These are phyloP conservation scores for Heliconius sara DNA, from an alignment of 2,888 invertebrate genomes.

Conservation along the genomic window DNA sequence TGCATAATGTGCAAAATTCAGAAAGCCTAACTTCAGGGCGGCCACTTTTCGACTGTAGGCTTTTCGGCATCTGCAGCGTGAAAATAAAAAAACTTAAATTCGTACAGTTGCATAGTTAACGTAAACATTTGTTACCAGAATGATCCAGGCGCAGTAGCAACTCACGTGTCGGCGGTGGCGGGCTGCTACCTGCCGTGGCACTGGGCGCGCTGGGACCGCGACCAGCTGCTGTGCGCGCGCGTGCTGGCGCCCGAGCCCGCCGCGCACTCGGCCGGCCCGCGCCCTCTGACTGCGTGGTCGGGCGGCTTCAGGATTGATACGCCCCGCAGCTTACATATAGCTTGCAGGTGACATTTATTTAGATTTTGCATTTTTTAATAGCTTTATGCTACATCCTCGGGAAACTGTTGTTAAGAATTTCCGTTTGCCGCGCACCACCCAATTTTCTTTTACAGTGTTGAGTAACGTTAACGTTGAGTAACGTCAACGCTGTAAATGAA, in stretches of 20 bases:
- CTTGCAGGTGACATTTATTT: conserved; percentile 86
- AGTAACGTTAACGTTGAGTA: too few species aligned
- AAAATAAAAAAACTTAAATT: too few species aligned
- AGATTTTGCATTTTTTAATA: background rate
- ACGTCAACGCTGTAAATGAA: too few species aligned
- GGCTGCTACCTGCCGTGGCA: conserved; percentile 97
- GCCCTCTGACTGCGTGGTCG: conserved; percentile 90
- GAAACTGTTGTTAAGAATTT: too few species aligned
- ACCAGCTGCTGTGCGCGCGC: conserved; percentile 93
- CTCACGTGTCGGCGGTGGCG: conserved; percentile 91
- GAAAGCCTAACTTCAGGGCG: too few species aligned
- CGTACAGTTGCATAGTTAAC: background rate
- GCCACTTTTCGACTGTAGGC: too few species aligned
- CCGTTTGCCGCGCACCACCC: too few species aligned
- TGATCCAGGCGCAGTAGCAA: conserved; percentile 87
- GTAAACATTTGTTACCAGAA: conserved; percentile 65
- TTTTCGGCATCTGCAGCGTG: too few species aligned
- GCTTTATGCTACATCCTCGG: too few species aligned
- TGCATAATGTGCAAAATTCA: too few species aligned
- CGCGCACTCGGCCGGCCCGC: conserved; percentile 76
- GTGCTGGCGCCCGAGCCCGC: conserved; percentile 78
- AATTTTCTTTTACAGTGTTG: too few species aligned
- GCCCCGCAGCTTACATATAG: conserved; percentile 93
- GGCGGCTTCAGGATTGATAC: conserved; percentile 95
- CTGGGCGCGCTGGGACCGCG: conserved; percentile 96